These are phyloP conservation scores for Apodemia mormo DNA, from an alignment of 2,888 invertebrate species.

Conservation along the genomic window DNA sequence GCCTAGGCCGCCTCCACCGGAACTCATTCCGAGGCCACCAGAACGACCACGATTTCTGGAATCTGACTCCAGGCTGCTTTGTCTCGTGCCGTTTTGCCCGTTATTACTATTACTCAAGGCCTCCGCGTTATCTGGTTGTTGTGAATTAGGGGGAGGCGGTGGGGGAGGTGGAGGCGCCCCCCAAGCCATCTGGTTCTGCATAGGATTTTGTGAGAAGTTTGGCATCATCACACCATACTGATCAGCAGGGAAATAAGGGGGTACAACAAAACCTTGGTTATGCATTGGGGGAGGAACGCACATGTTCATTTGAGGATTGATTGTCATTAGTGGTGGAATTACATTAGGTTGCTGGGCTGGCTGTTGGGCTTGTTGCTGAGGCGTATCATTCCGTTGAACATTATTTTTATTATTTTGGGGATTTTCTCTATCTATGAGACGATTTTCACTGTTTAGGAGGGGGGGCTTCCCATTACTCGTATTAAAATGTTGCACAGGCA, in stretches of 20 bases:
- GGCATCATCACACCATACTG: constrained; percentile 73
- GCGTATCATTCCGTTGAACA: constrained; percentile 32
- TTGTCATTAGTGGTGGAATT: constrained; percentile 67
- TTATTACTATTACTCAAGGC: constrained; percentile 45
- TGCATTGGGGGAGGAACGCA: constrained; percentile 62
- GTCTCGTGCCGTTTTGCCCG: constrained; percentile 64
- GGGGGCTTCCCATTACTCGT: background rate
- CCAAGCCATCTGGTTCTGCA: constrained; percentile 58
- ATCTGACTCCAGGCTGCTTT: constrained; percentile 72
- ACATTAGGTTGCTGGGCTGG: constrained; percentile 41
- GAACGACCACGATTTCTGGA: constrained; percentile 68
- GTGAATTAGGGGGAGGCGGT: constrained; percentile 63
- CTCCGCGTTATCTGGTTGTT: constrained; percentile 49
- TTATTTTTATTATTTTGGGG: constrained; percentile 41
- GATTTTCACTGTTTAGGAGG: constrained; percentile 13
- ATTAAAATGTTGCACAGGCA: constrained; percentile 46
- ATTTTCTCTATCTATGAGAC: constrained; percentile 28
- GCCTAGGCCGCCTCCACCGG: too few relatives aligned
- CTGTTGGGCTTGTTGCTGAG: constrained; percentile 18
- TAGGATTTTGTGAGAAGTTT: constrained; percentile 41
- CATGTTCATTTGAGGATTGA: constrained; percentile 71
- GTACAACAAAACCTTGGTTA: constrained; percentile 62
- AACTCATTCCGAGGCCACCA: constrained; percentile 44
- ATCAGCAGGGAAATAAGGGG: constrained; percentile 66
- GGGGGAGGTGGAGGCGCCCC: constrained; percentile 64